A percentile compares a stretch with the other conserved stretches of the same genome.
Evolutionary conservation across 2,888 invertebrate species (phyloP).

Genomic region (Melanostoma mellinum): DNA sequence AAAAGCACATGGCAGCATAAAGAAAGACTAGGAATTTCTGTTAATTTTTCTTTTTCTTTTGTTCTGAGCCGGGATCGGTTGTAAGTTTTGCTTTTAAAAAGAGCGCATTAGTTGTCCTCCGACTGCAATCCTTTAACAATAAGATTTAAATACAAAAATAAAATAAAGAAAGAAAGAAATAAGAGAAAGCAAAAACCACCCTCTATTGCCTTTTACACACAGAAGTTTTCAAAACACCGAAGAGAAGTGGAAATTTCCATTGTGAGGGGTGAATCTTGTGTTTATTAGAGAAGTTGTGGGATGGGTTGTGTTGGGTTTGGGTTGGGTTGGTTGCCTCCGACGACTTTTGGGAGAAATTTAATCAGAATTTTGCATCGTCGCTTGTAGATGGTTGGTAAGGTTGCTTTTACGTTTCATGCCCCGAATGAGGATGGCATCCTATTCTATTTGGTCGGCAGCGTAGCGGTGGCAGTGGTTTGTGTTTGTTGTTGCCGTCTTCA

Average conservation of each 20-base stretch:
- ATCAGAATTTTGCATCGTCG: conserved; percentile 57
- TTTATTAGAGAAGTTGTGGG: conserved; percentile 45
- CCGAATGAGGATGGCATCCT: conserved; percentile 51
- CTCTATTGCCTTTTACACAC: background rate
- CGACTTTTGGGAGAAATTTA: conserved; percentile 64
- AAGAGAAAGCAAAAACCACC: background rate
- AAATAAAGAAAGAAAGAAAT: background rate
- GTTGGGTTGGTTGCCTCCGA: conserved; percentile 30
- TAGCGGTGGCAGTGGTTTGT: conserved; percentile 22
- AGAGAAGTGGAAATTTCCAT: conserved; percentile 55
- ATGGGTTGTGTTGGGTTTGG: conserved; percentile 12
- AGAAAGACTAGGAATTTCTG: conserved; percentile 13
- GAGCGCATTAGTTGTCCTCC: conserved; percentile 61
- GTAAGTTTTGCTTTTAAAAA: conserved; percentile 44
- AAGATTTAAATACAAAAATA: background rate
- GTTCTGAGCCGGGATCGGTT: background rate
- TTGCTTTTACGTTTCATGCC: conserved; percentile 19
- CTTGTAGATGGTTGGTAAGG: conserved; percentile 13
- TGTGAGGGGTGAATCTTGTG: conserved; percentile 41
- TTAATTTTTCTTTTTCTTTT: conserved; percentile 12
- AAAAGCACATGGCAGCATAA: conserved; percentile 40
- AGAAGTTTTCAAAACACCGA: conserved; percentile 28
- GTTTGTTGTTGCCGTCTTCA: conserved; percentile 41
- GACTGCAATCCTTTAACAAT: conserved; percentile 33
- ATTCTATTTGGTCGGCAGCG: conserved; percentile 13